Conservation (phyloP, 2,113 vertebrate genomes). For the Motacilla alba region DNA sequence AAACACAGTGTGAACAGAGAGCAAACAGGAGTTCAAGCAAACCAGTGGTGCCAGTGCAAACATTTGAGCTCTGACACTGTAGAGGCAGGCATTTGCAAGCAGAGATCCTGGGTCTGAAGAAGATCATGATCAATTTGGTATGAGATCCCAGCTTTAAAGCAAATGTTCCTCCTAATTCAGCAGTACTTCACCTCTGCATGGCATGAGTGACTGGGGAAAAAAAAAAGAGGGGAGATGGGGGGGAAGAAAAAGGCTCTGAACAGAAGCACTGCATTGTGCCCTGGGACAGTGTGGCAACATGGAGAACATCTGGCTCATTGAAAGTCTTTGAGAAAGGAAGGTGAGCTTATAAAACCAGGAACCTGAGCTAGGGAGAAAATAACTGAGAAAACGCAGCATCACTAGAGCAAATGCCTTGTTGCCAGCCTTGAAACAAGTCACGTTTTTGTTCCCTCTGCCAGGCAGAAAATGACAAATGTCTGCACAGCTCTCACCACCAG, state of each 20-base stretch:
- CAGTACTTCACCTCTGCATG: neutral
- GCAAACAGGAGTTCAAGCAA: neutral
- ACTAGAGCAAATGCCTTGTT: neutral
- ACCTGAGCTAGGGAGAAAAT: neutral
- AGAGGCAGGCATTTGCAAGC: neutral
- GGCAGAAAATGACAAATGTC: neutral
- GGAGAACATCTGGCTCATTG: neutral
- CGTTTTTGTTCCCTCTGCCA: neutral
- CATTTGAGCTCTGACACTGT: rapidly evolving
- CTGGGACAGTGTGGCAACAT: neutral
- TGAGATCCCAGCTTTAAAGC: neutral
- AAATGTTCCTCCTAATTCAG: neutral
- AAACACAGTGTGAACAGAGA: neutral
- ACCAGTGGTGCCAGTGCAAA: neutral
- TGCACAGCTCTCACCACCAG: neutral
- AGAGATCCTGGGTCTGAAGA: neutral
- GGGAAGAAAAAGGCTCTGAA: neutral
- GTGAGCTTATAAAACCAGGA: neutral
- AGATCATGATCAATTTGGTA: neutral
- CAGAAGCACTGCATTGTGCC: neutral
- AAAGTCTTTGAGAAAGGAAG: neutral
- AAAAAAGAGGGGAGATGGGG: too few species aligned
- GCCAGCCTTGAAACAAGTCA: neutral
- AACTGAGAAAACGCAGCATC: neutral
- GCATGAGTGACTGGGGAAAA: neutral